Percentiles rank a stretch among this genome's conserved stretches.
Evolutionary conservation across 1,140 invertebrate genomes (phyloP).

Genomic region (Drosophila ficusphila): DNA sequence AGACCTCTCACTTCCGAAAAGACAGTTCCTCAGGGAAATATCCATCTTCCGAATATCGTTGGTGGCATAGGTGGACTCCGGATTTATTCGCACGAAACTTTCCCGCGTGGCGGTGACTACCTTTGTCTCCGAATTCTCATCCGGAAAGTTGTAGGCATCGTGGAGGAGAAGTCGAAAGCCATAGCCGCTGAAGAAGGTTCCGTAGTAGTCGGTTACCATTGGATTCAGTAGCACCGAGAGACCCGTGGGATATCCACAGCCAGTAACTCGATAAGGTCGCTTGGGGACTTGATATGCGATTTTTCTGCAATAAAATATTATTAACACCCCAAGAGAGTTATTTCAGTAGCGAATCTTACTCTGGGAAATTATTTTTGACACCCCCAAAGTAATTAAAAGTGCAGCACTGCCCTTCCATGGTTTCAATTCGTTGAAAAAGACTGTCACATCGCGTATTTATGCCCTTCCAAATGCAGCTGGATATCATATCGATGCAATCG

Average conservation of each 20-base stretch:
- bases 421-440: constrained; percentile 86
- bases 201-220: constrained; percentile 85
- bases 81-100: constrained; percentile 86
- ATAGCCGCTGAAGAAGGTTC: constrained; percentile 78
- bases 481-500: constrained; percentile 86
- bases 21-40: constrained; percentile 85
- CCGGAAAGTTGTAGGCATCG: constrained; percentile 87
- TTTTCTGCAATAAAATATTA: constrained; percentile 44
- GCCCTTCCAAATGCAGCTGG: constrained; percentile 88
- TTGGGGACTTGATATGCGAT: constrained; percentile 78
- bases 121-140: constrained; percentile 86
- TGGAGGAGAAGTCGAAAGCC: constrained; percentile 85
- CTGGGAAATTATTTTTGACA: constrained; percentile 76
- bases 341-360: constrained; percentile 31
- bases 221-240: constrained; percentile 86
- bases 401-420: constrained; percentile 87
- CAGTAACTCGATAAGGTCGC: constrained; percentile 85
- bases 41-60: constrained; percentile 84
- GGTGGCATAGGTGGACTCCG: constrained; percentile 86
- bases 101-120: constrained; percentile 85
- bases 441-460: constrained; percentile 85
- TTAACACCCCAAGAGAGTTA: accelerated
- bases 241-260: constrained; percentile 88
- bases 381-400: constrained; percentile 87
- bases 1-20: constrained; percentile 85